phyloP scores from a whole-genome alignment of 1,140 invertebrate genomes.

The Eubasilissa regina region DNA sequence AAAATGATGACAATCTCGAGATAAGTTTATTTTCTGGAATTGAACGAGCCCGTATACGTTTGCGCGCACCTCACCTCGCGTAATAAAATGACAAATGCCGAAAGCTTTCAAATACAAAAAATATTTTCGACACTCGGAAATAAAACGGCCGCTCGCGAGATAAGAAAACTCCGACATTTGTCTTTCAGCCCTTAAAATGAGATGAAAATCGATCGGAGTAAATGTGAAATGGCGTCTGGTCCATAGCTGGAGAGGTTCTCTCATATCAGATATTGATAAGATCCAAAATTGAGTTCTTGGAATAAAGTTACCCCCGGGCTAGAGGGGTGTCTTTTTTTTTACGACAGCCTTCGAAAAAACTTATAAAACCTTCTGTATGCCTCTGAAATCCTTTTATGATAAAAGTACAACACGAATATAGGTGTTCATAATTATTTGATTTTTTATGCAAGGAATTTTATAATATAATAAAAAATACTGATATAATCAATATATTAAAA shows the following conservation, averaged over 20 bases:
- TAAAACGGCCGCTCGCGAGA: conserved; percentile 21
- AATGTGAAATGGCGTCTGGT: conserved; percentile 19
- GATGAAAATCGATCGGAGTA: conserved; percentile 36
- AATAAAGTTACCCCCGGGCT: conserved; percentile 16
- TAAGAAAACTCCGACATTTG: conserved; percentile 26
- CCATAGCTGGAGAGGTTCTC: not conserved
- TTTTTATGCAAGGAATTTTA: not conserved
- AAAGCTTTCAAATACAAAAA: conserved; percentile 22
- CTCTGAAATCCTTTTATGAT: no score
- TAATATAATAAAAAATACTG: no score
- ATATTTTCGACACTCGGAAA: conserved; percentile 28
- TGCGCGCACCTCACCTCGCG: not conserved
- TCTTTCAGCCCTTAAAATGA: conserved; percentile 23
- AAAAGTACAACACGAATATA: not conserved
- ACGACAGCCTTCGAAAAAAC: not conserved
- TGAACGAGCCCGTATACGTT: not conserved
- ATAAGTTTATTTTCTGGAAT: conserved; percentile 30
- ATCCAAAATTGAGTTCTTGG: conserved; percentile 41
- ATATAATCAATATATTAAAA: no score
- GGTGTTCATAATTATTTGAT: not conserved
- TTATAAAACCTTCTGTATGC: not conserved
- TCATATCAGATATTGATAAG: conserved; percentile 41
- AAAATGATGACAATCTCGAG: conserved; percentile 27
- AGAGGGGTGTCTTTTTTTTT: conserved; percentile 21
- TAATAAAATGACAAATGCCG: conserved; percentile 37